Percentiles rank a stretch among this genome's conserved stretches.
These are phyloP conservation scores for Crypturellus undulatus DNA, from an alignment of 2,113 vertebrate species.

Conservation along the genomic window DNA sequence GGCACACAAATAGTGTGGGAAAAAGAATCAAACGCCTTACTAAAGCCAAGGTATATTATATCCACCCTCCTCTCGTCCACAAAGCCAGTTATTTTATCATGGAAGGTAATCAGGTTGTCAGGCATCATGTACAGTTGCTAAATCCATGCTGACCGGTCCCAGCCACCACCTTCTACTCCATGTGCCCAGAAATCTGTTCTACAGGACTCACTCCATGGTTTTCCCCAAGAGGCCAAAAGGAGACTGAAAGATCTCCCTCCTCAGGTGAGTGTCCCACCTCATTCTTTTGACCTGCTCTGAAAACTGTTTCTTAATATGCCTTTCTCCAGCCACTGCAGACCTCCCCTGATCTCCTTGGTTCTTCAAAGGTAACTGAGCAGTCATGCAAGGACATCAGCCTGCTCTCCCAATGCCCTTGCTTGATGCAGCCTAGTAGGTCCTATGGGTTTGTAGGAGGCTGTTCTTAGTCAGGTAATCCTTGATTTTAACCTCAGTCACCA, in stretches of 20 bases:
- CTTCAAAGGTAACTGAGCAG: not conserved
- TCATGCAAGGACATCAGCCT: not conserved
- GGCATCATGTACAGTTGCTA: not conserved
- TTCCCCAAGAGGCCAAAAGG: not conserved
- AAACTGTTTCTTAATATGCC: too few relatives aligned
- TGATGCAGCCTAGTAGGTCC: not conserved
- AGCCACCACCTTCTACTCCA: not conserved
- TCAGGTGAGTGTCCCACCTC: not conserved
- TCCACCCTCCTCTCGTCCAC: not conserved
- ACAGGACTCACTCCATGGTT: not conserved
- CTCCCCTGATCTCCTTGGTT: rapidly evolving
- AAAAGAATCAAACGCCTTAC: not conserved
- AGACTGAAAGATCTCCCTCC: not conserved
- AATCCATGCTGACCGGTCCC: not conserved
- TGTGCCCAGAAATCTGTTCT: not conserved
- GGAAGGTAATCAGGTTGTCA: not conserved
- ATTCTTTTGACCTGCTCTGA: not conserved
- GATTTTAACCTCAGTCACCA: not conserved
- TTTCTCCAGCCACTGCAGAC: not conserved
- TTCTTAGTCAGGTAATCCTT: rapidly evolving
- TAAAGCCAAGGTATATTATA: not conserved
- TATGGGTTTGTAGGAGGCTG: not conserved
- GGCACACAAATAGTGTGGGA: not conserved
- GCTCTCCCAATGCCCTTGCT: not conserved
- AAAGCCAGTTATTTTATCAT: not conserved